These are phyloP conservation scores for Bubalus kerabau DNA, from an alignment of 2,113 vertebrate species.

Conservation along the genomic window DNA sequence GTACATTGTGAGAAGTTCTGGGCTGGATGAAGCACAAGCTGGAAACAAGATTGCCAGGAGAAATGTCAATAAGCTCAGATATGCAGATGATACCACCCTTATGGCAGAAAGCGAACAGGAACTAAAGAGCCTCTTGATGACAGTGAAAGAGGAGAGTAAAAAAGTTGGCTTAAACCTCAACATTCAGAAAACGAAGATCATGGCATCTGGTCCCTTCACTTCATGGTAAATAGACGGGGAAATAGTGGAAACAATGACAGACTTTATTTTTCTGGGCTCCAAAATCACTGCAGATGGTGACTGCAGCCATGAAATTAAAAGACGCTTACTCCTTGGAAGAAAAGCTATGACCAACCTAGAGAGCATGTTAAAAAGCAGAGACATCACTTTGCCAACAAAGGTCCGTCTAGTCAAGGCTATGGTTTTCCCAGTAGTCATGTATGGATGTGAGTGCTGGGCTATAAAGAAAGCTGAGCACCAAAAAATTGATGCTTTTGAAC, in stretches of 20 bases:
- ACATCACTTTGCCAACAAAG: background rate
- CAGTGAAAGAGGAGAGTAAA: background rate
- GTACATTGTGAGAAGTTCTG: background rate
- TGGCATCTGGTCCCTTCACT: background rate
- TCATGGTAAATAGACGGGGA: background rate
- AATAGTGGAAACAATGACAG: background rate
- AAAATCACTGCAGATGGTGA: background rate
- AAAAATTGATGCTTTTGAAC: background rate
- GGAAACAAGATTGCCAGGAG: background rate
- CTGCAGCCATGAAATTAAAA: background rate
- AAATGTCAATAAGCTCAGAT: background rate
- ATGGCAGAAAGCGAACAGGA: background rate
- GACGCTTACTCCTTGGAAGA: background rate
- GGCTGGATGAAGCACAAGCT: background rate
- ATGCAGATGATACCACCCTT: background rate
- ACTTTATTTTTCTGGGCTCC: fast-evolving
- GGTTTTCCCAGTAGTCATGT: background rate
- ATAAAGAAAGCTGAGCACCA: background rate
- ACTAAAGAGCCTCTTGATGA: background rate
- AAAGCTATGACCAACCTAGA: background rate
- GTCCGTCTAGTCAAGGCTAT: background rate
- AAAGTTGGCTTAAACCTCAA: background rate
- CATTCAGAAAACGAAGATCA: background rate
- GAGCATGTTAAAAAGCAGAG: background rate
- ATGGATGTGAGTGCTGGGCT: background rate